These are phyloP conservation scores for Heliconius erato DNA, from an alignment of 2,888 invertebrate genomes.

Conservation along the genomic window DNA sequence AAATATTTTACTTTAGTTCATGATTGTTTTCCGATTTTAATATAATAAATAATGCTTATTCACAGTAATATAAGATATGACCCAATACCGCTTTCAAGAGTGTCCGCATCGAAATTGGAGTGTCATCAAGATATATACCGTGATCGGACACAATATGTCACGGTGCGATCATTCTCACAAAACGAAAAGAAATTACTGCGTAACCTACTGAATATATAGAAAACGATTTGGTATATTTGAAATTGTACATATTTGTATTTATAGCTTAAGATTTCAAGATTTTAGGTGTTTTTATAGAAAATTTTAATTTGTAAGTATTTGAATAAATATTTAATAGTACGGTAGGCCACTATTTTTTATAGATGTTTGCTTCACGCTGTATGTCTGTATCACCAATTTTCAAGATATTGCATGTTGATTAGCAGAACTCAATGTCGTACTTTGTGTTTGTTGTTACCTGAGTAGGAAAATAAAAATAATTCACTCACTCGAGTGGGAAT, in stretches of 20 bases:
- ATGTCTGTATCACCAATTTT: too few species aligned
- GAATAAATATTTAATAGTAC: background rate
- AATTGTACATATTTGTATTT: too few species aligned
- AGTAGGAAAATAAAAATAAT: background rate
- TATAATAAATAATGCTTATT: conserved; percentile 27
- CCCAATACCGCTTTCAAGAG: too few species aligned
- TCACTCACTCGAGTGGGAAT: background rate
- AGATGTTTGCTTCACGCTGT: too few species aligned
- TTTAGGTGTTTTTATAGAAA: too few species aligned
- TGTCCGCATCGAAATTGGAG: too few species aligned
- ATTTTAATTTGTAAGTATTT: background rate
- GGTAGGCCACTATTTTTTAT: background rate
- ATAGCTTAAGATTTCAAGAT: too few species aligned
- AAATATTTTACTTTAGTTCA: background rate
- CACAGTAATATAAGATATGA: background rate
- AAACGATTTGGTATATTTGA: background rate
- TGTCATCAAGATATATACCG: too few species aligned
- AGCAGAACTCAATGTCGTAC: too few species aligned
- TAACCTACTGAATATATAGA: background rate
- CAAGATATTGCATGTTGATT: too few species aligned
- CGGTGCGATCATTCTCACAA: background rate
- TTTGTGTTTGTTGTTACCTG: background rate
- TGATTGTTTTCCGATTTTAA: background rate
- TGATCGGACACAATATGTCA: too few species aligned
- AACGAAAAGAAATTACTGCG: too few species aligned